Evolutionary conservation across 2,888 invertebrate species (phyloP), one percentile per base, ranked within the genome.

Genomic region (Morpho achilles): DNA sequence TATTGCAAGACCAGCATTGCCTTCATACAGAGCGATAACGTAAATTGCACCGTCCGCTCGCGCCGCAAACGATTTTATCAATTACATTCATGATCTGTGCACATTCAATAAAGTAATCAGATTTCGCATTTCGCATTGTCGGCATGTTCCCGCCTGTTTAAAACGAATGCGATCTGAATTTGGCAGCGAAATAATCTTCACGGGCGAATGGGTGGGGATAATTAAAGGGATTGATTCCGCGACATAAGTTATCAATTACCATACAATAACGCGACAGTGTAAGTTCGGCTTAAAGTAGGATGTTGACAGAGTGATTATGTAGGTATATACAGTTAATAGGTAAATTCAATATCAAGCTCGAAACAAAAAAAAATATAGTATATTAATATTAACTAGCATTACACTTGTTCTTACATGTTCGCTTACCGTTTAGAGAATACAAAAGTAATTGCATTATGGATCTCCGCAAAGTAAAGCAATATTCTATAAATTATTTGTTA

Each of bases 241-340:
- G 79, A 87, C 85, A 86, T 82, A 85, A 86, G 82, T 85, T 82
- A 74, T 77, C 85, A 84, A 87, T 85, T 84, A 84, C 74, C 66
- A 69, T 72, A 74, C 77, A 74, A 70, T 76, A 70, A 67, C 65
- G 67, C 67, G 72, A 68, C 65, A 64, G 60, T 69, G 72, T 72
- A 69, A 71, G 66, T 69, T 58, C 61, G 71, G 78, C 77, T 81
- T 80, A 82, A 79, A 75, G 77, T 77, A 65, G 72, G 68, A 53
- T 61, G 63, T 63, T 59, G 53, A 61, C 61, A 16, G 1, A 59
- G 56, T 56, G 63, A 64, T 66, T 58, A 60, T 61, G 62, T 66
- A 58, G 57, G 61, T 62, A 48, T 43, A 43, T 32, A 32, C 32
- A 32, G 32, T 32, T 32, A 32, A 32, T 5, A 32, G 32, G 1